phyloP scores from a whole-genome alignment of 2,797 vertebrate genomes.

The Spondyliosoma cantharus region DNA sequence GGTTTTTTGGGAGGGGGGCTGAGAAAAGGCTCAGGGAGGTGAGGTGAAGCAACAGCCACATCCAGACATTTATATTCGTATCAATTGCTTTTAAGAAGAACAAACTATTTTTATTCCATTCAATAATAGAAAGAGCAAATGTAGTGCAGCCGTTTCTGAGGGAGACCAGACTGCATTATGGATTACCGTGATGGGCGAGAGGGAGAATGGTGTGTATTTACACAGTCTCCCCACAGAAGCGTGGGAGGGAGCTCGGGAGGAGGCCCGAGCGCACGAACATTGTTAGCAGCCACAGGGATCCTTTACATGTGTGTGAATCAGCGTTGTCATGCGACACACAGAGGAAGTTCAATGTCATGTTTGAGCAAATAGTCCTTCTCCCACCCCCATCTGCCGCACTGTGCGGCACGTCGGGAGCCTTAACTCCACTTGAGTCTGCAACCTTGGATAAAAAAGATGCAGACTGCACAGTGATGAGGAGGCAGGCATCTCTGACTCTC shows the following conservation, averaged over 20 bases:
- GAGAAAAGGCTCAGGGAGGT: conserved; percentile 37
- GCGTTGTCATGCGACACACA: conserved; percentile 49
- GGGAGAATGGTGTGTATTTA: conserved; percentile 72
- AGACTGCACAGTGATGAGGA: conserved; percentile 4
- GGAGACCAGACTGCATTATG: conserved; percentile 74
- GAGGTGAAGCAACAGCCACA: conserved; percentile 47
- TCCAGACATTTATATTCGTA: conserved; percentile 39
- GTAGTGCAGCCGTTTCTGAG: conserved; percentile 62
- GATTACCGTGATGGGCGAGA: conserved; percentile 73
- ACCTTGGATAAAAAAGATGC: conserved; percentile 17
- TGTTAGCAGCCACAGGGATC: conserved; percentile 63
- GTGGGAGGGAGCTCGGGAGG: conserved; percentile 73
- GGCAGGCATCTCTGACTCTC: conserved; percentile 13
- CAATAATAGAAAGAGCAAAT: conserved; percentile 77
- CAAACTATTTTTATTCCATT: conserved; percentile 66
- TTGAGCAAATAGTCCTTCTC: conserved; percentile 24
- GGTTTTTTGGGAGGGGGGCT: conserved; percentile 32
- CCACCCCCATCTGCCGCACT: not conserved
- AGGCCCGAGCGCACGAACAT: conserved; percentile 61
- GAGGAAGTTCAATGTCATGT: conserved; percentile 10
- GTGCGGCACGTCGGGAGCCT: not conserved
- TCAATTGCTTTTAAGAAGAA: conserved; percentile 30
- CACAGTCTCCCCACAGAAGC: conserved; percentile 69
- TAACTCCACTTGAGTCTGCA: conserved; percentile 25
- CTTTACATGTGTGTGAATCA: conserved; percentile 55